Conservation (phyloP, 2,888 invertebrate genomes). For the Lamellibrachia columna region DNA sequence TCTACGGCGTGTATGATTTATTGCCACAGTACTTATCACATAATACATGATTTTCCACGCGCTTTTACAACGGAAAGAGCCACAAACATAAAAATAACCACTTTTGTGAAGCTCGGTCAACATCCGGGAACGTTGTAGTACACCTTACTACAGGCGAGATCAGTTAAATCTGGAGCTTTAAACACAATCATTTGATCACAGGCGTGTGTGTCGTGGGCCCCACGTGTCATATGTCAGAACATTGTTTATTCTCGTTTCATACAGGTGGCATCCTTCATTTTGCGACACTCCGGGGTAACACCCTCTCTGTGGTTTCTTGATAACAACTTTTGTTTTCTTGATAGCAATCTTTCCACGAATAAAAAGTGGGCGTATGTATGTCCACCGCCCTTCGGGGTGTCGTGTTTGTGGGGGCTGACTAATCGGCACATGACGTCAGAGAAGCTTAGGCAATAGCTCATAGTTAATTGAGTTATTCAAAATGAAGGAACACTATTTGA, state of each 20-base stretch:
- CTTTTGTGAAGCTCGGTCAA: background rate
- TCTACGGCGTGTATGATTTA: background rate
- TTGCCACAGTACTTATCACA: background rate
- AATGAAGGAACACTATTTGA: background rate
- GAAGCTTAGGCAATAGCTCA: background rate
- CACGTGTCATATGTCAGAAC: background rate
- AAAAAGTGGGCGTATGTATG: background rate
- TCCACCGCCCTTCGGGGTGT: background rate
- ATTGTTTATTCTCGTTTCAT: background rate
- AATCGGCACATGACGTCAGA: background rate
- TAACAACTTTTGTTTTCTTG: background rate
- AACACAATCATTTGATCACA: background rate
- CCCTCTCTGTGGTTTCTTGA: background rate
- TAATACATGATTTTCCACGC: background rate
- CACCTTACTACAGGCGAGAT: background rate
- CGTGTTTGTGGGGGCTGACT: background rate
- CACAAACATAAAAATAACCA: background rate
- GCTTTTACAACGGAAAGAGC: background rate
- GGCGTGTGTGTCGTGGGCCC: background rate
- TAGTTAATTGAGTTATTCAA: background rate
- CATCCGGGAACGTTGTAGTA: background rate
- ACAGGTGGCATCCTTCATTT: background rate
- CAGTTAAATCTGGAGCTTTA: background rate
- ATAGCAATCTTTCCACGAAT: constrained; percentile 16
- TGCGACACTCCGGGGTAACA: background rate